Evolutionary conservation across 2,888 invertebrate genomes (phyloP), one percentile per base, ranked within the genome.

Genomic region (Heliconius cydno): DNA sequence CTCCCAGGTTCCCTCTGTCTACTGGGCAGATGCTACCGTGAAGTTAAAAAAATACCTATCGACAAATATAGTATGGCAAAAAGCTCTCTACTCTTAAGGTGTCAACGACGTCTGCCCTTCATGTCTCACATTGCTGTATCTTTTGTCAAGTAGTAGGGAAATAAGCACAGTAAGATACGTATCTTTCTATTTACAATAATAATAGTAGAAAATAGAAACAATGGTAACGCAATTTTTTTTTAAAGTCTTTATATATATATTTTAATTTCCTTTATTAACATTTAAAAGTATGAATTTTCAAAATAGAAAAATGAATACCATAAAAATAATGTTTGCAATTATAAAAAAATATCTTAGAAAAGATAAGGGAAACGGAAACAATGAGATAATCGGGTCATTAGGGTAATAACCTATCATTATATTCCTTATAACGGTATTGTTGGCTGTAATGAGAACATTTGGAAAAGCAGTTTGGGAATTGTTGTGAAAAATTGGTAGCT

Each of bases 401-500:
- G 77, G 73, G 79, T 80, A 79, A 78, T 78, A 79, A 76, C 63
- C 77, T 78, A 66, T 66, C 73, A 78, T 81, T 83, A 75, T 68
- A 74, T 79, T 80, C 73, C 74, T 76, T 78, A 82, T 81, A 52
- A 78, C 75, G 73, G 78, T 81, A 81, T 82, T 81, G 82, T 82
- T 82, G 79, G 81, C 46, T 66, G 74, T 82, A 83, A 80, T 71
- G 79, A 81, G 82, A 79, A 76, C 81, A 77, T 80, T 82, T 80
- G 76, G 76, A 71, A 78, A 81, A 79, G 81, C 79, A 81, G 82
- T 81, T 81, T 76, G 68, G 79, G 70, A 68, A 81, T 83, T 84
- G 81, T 84, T 84, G 80, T 81, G 81, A 82, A 82, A 84, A 83
- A 84, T 83, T 74, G 78, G 78, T 77, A 81, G 75, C 75, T 76